phyloP scores from a whole-genome alignment of 2,888 invertebrate species.

The Caenorhabditis sp. region DNA sequence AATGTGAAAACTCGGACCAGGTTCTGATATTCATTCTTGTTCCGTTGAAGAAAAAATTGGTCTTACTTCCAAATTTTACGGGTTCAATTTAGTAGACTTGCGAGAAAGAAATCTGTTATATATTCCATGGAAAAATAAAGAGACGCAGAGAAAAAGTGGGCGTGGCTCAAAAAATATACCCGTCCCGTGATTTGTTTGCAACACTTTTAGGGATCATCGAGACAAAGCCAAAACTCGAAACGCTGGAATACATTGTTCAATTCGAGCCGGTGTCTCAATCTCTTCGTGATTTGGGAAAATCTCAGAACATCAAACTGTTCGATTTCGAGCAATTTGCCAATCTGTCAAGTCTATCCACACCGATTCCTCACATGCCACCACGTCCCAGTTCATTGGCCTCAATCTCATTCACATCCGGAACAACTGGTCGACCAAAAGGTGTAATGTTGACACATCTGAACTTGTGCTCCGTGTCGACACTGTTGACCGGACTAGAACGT shows the following conservation, averaged over 20 bases:
- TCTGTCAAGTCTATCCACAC: neutral
- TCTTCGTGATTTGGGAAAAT: neutral
- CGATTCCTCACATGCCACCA: conserved; percentile 22
- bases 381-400: conserved; percentile 29
- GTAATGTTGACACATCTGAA: conserved; percentile 34
- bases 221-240: conserved; percentile 18
- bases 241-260: conserved; percentile 28
- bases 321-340: neutral
- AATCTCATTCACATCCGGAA: conserved; percentile 41
- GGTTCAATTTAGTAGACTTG: too few species aligned
- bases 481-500: neutral
- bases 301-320: neutral
- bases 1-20: too few species aligned
- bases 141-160: too few species aligned
- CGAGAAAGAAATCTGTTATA: too few species aligned
- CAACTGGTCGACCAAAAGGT: conserved; percentile 39
- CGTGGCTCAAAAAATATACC: too few species aligned
- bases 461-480: conserved; percentile 5
- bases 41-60: too few species aligned
- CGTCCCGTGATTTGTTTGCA: neutral
- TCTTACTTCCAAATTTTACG: too few species aligned
- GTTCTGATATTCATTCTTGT: too few species aligned
- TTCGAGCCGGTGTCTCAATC: conserved; percentile 3
- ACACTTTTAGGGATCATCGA: conserved; percentile 30
- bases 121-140: too few species aligned